phyloP scores from a whole-genome alignment of 2,113 vertebrate species.

The Bolborhynchus lineola region DNA sequence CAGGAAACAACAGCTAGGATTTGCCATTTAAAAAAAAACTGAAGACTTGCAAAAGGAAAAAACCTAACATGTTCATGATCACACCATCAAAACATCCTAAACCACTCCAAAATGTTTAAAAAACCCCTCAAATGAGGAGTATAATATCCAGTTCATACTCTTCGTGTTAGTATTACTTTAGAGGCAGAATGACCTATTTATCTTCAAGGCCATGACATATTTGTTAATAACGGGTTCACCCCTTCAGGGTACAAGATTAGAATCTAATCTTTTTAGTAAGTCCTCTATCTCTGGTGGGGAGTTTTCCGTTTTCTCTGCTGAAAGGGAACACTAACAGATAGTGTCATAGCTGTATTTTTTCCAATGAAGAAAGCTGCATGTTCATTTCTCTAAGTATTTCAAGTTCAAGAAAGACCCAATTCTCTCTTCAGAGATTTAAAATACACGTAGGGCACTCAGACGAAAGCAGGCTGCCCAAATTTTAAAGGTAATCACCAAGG shows the following conservation, averaged over 20 bases:
- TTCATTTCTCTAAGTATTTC: background rate
- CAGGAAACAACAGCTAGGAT: background rate
- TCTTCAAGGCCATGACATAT: conserved; percentile 24
- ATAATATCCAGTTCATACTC: background rate
- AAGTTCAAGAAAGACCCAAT: background rate
- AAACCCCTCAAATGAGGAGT: background rate
- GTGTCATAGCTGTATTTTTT: background rate
- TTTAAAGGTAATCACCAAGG: background rate
- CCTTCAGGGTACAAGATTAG: background rate
- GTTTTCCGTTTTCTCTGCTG: background rate
- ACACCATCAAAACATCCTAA: background rate
- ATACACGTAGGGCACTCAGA: background rate
- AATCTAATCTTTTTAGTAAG: background rate
- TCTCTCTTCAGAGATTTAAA: background rate
- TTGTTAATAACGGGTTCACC: background rate
- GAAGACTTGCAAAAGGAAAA: background rate
- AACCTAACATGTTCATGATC: background rate
- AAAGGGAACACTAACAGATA: background rate
- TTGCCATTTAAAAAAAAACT: background rate
- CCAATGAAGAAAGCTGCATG: background rate
- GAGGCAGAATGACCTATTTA: conserved; percentile 24
- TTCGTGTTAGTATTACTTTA: background rate
- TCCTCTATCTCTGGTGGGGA: background rate
- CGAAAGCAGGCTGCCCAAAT: background rate
- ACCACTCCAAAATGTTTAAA: background rate